These are phyloP conservation scores for Proctacanthus coquilletti DNA, from an alignment of 1,140 invertebrate species.

Conservation along the genomic window DNA sequence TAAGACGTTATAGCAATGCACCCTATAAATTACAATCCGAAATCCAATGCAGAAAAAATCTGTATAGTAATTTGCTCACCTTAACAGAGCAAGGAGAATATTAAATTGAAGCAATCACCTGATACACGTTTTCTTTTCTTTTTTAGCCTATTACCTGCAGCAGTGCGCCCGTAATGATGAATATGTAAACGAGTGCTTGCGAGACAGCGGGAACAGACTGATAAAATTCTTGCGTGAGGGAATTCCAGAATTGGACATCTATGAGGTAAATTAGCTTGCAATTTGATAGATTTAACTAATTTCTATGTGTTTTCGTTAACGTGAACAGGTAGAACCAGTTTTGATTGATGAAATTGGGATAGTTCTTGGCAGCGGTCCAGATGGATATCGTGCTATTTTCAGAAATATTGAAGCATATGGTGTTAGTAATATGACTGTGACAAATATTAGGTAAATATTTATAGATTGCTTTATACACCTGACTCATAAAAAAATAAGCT, in stretches of 20 bases:
- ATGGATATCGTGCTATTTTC: constrained; percentile 63
- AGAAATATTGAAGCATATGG: constrained; percentile 60
- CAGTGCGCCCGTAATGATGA: constrained; percentile 50
- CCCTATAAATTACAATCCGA: too few species aligned
- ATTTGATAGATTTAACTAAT: not conserved
- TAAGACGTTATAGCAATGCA: too few species aligned
- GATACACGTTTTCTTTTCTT: too few species aligned
- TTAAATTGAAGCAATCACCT: not conserved
- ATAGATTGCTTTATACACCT: too few species aligned
- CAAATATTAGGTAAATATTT: constrained; percentile 46
- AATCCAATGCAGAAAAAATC: too few species aligned
- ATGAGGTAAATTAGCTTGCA: constrained; percentile 31
- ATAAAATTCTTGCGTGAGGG: constrained; percentile 50
- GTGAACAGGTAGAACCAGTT: constrained; percentile 48
- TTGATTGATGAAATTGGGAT: constrained; percentile 66
- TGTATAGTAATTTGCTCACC: not conserved
- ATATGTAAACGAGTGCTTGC: constrained; percentile 53
- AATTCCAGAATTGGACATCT: constrained; percentile 46
- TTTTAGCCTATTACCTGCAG: constrained; percentile 43
- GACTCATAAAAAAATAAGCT: too few species aligned
- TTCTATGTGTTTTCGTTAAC: not conserved
- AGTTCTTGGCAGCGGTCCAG: constrained; percentile 52
- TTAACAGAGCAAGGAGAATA: not conserved
- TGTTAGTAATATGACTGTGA: constrained; percentile 58
- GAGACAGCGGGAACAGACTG: constrained; percentile 52